Base-by-base conservation (phyloP, 2,797 vertebrate species). In the Champsocephalus esox region DNA sequence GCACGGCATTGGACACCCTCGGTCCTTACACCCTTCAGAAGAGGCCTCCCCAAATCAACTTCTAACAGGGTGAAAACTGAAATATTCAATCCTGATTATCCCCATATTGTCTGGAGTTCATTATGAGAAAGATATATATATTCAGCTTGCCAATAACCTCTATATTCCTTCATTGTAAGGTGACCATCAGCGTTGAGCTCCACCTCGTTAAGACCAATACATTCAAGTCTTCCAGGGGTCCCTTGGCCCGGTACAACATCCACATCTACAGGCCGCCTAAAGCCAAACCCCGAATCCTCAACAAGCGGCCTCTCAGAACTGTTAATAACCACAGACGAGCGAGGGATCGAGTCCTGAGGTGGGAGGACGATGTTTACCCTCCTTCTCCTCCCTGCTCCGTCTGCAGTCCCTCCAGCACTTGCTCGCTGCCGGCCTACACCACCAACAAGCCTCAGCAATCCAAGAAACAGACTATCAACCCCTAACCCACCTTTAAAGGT, bases 121-220 rank as follows among this genome's bases (percentile, higher is more conserved):
- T 9, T 38, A 6, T 38, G 34, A 38, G 34, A 9, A 38, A 38
- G 9, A 28, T 28, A 28, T 28, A 4, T 28, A 28, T 5, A 28
- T 28, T 28, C 34, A 38, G 8, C 34, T 38, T 38, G 63, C 75
- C 21, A 58, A 1, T 86, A 75, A 87, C 66, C 12, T 10, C 19
- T 80, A 14, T 75, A 0, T 70, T 70, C 73, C 69, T 78, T 4
- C 75, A 50, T 61, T 63, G 13, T 3, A 66, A 92, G 87, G 88
- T 91, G 49, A 90, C 85, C 70, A 91, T 93, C 50, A 49, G 92
- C 45, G 44, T 93, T 83, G 90, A 94, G 84, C 84, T 94, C 46
- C 85, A 86, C 70, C 72, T 93, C 11, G 58, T 79, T 76, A 90
- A 84, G 75, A 70, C 10, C 21, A 10, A 66, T 13, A 80, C 76